Percentiles rank a stretch among this genome's conserved stretches.
Evolutionary conservation across 2,888 invertebrate genomes (phyloP).

Genomic region (Catocala nupta): DNA sequence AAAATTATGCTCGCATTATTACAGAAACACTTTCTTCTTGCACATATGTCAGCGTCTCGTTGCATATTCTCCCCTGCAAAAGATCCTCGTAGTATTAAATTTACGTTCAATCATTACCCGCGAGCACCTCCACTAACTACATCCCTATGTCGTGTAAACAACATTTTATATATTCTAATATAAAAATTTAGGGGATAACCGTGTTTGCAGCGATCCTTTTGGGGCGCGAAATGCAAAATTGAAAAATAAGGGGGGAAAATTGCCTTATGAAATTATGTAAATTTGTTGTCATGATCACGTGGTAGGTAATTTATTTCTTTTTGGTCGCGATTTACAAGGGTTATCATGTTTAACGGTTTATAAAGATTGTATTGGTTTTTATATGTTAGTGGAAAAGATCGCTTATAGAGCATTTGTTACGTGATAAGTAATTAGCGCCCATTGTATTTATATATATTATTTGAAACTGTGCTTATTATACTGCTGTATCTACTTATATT

Average conservation of each 20-base stretch:
- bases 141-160: constrained; percentile 8
- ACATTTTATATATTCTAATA: constrained; percentile 16
- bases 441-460: too few relatives aligned
- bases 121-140: constrained; percentile 1
- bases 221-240: constrained; percentile 16
- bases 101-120: constrained; percentile 5
- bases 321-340: background rate
- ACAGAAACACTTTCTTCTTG: too few relatives aligned
- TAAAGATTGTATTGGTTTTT: too few relatives aligned
- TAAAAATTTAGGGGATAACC: constrained; percentile 18
- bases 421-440: too few relatives aligned
- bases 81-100: constrained; percentile 18
- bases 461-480: too few relatives aligned
- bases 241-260: constrained; percentile 24
- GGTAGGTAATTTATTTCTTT: constrained; percentile 4
- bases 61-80: constrained; percentile 1
- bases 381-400: too few relatives aligned
- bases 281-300: constrained; percentile 20
- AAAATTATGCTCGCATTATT: too few relatives aligned
- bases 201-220: constrained; percentile 11
- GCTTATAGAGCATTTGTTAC: too few relatives aligned
- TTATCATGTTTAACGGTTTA: background rate
- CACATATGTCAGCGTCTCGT: background rate
- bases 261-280: constrained; percentile 29
- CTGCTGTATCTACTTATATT: too few relatives aligned